Evolutionary conservation across 2,888 invertebrate genomes (phyloP).

Genomic region (Aradus depressus): DNA sequence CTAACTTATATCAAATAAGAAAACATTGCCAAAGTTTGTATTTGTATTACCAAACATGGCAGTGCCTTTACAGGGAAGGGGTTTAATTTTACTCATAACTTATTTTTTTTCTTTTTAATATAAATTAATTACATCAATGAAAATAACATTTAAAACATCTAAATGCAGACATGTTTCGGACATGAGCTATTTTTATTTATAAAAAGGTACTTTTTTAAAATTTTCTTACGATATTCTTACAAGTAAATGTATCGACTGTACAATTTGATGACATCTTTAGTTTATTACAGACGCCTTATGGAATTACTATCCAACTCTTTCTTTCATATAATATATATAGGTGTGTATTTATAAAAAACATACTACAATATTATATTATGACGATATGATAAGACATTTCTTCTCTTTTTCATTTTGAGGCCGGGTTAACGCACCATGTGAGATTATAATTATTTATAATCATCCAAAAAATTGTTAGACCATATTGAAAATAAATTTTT

Average conservation of each 20-base stretch:
- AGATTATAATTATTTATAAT: conserved; percentile 9
- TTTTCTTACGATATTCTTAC: conserved; percentile 15
- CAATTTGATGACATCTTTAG: conserved; percentile 14
- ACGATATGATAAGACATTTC: conserved; percentile 20
- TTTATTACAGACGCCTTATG: too few species aligned
- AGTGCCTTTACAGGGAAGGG: conserved; percentile 17
- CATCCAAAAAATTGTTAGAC: conserved; percentile 15
- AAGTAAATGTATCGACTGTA: conserved; percentile 17
- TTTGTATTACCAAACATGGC: conserved; percentile 16
- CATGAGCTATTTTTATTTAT: conserved; percentile 18
- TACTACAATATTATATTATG: conserved; percentile 18
- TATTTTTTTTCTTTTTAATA: too few species aligned
- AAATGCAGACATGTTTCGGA: conserved; percentile 18
- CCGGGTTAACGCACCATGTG: conserved; percentile 12
- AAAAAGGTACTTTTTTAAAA: too few species aligned
- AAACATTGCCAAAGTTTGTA: conserved; percentile 18
- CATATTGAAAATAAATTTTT: too few species aligned
- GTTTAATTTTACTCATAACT: conserved; percentile 12
- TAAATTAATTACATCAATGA: too few species aligned
- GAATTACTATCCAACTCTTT: too few species aligned
- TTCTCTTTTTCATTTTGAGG: conserved; percentile 19
- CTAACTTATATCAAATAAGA: too few species aligned
- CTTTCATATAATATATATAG: conserved; percentile 6
- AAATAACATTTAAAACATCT: conserved; percentile 19
- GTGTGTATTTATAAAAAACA: conserved; percentile 18